A percentile compares a stretch with the other conserved stretches of the same genome.
Evolutionary conservation across 2,797 vertebrate species (phyloP).

Genomic region (Presbytis comata): DNA sequence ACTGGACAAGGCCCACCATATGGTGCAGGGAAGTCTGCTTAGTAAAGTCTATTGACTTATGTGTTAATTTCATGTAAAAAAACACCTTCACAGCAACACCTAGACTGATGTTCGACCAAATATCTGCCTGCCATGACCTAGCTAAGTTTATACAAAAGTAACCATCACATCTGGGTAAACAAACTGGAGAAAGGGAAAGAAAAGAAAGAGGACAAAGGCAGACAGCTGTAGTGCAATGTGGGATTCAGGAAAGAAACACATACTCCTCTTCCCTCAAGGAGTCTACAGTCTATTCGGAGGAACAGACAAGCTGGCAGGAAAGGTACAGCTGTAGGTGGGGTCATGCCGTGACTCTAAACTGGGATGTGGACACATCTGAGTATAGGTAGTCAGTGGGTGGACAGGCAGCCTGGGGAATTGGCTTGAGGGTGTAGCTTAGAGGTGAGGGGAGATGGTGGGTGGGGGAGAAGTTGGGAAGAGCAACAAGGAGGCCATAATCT

Average conservation of each 20-base stretch:
- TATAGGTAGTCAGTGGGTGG: not conserved
- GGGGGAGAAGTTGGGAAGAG: not conserved
- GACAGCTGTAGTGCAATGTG: not conserved
- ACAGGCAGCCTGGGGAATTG: not conserved
- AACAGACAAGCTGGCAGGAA: not conserved
- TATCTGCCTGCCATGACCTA: not conserved
- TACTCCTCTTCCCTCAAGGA: not conserved
- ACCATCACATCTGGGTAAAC: not conserved
- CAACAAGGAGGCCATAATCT: not conserved
- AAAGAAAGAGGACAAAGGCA: not conserved
- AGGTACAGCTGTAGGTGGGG: accelerated
- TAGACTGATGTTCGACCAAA: not conserved
- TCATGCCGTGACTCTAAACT: not conserved
- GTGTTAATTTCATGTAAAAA: not conserved
- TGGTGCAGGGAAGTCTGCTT: not conserved
- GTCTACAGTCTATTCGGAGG: not conserved
- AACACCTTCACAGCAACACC: not conserved
- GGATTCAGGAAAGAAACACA: not conserved
- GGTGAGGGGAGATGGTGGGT: no score
- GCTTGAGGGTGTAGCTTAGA: not conserved
- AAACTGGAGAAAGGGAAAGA: not conserved
- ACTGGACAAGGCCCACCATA: not conserved
- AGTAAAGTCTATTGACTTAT: not conserved
- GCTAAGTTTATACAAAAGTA: not conserved
- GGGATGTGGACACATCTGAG: not conserved